Evolutionary conservation across 2,113 vertebrate genomes (phyloP).

Genomic region (Plestiodon gilberti): DNA sequence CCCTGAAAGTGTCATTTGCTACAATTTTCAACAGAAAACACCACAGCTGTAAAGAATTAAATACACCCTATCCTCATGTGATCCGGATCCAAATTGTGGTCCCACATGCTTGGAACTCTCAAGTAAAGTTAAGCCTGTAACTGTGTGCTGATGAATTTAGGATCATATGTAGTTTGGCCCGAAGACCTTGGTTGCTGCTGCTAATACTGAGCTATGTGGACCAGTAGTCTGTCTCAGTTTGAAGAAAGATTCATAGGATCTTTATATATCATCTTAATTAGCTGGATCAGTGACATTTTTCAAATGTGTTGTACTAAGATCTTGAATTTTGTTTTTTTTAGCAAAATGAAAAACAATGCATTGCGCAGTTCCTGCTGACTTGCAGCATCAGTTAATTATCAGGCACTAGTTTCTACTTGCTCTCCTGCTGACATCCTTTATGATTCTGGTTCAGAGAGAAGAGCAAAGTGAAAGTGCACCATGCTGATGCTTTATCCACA

Average conservation of each 20-base stretch:
- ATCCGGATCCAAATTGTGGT: too few species aligned
- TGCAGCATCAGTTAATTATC: constrained; percentile 36
- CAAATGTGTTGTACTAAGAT: background rate
- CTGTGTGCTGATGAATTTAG: too few species aligned
- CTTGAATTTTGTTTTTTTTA: background rate
- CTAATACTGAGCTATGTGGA: background rate
- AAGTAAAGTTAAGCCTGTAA: too few species aligned
- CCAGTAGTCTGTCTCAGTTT: background rate
- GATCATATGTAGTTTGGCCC: too few species aligned
- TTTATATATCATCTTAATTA: constrained; percentile 8
- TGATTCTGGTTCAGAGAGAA: constrained; percentile 21
- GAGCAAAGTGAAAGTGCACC: background rate
- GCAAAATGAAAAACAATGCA: background rate
- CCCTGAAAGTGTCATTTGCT: too few species aligned
- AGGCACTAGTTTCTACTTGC: constrained; percentile 1
- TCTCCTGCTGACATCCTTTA: constrained; percentile 13
- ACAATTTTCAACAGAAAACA: too few species aligned
- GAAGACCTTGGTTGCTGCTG: background rate
- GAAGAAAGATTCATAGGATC: background rate
- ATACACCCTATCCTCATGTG: too few species aligned
- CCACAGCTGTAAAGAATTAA: too few species aligned
- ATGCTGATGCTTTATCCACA: background rate
- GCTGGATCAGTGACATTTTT: background rate
- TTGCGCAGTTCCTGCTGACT: constrained; percentile 54
- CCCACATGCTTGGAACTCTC: too few species aligned